Base-by-base conservation (phyloP, 2,888 invertebrate genomes). In the Frankliniella intonsa region DNA sequence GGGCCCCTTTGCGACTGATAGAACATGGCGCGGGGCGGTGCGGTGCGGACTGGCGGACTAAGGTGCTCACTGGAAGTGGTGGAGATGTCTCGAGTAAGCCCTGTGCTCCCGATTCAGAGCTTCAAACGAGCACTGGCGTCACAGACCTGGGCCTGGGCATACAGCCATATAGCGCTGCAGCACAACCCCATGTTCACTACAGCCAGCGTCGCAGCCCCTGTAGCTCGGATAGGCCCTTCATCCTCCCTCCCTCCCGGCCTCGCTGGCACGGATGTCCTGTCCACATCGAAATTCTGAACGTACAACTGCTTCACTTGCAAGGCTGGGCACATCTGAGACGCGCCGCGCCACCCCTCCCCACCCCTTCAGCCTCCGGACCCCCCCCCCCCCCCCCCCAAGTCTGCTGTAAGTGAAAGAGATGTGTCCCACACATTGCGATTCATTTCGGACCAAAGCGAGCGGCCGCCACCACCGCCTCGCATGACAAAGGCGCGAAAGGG, bases 281-380 rank as follows among this genome's bases (percentile, higher is more conserved):
- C 69, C 69, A 25, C 69, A 76, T 76, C 69, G 69, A 25, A 1
- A 76, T 76, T 76, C 69, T 25, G 69, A 25, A 12, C 69, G 69
- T 69, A 69, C 22, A 69, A 69, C 69, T 76, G 69, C 69, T 76
- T 76, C 69, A 76, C 69, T 76, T 76, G 69, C 69, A 76, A 76
- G 69, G 69, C 69, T 25, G 22, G 25, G 22, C 69, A 19, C 22
- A 22, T n/a, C 22, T 22, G 69, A 22, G 14, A 17, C 19, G n/a
- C 19, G 17, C 62, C 8, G 1, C 62, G 19, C 0, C 62, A 7
- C 0, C 62, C 62, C 62, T n/a, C 17, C 62, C 62, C 62, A 7
- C 62, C 11, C 17, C 62, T 55, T 8, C 55, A 12, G 14, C 17
- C 55, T 17, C 9, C 55, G 14, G 17, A 55, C 17, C 55, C 14